Base-by-base conservation (phyloP, 1,140 invertebrate genomes). In the Atta colombica region DNA sequence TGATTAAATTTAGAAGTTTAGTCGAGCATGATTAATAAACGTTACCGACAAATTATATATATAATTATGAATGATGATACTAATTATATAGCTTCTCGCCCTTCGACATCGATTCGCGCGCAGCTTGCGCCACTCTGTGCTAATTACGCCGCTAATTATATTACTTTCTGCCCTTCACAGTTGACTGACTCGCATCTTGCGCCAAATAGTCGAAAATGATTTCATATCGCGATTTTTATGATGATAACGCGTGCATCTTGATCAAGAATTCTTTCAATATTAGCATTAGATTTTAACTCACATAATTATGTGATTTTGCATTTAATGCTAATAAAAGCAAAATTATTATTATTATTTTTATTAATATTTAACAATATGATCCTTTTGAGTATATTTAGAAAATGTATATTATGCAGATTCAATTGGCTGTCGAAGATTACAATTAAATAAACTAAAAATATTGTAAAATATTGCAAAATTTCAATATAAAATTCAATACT, bases 61-160 rank as follows among this genome's bases (percentile, higher is more conserved):
- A 25, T 49, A 16, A 51, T 45, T 45, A 45, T 45, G 25, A 28
- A 18, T 53, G 68, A 61, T 58, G 68, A 49, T 82, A 35, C 69
- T 75, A 84, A 84, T 84, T 84, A 84, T 84, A 74, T 35, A 7
- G 25, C 55, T 58, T 55, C 3, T 60, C 35, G 69, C 80, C 80
- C 68, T 51, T 66, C 78, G 16, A 45, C 35, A 69, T 60, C 6
- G 49, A 71, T 39, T 58, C 21, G n/a, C 6, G 8, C 39, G 69
- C 14, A 1, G 45, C 80, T 84, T 84, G 80, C 80, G 55, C 80
- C 69, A 84, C 80, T 84, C 80, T 84, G 80, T 84, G 80, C 80
- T 84, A 84, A 84, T 84, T 84, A 84, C 5, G 69, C 69, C 86
- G 88, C 89, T 89, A 90, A 90, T 90, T 90, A 86, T 72, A 84